Conservation (phyloP, 2,113 vertebrate genomes). For the Leptosomus discolor region DNA sequence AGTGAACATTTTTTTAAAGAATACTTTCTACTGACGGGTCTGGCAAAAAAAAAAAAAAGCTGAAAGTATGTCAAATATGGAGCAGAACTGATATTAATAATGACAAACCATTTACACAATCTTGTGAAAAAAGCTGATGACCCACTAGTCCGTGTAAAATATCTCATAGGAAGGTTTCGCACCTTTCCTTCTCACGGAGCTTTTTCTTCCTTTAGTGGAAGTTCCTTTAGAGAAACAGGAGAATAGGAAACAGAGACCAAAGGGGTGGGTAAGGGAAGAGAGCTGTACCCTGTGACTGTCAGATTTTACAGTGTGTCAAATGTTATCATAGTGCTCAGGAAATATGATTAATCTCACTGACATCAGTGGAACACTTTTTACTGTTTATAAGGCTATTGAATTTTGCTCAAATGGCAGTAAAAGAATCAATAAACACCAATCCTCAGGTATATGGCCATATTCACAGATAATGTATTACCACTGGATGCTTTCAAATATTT, state of each 20-base stretch:
- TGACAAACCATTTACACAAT: background rate
- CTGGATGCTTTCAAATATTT: background rate
- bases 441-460: background rate
- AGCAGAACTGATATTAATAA: background rate
- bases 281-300: background rate
- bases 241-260: background rate
- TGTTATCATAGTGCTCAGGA: background rate
- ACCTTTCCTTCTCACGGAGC: background rate
- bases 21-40: background rate
- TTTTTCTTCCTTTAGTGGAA: background rate
- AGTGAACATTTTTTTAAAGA: background rate
- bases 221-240: background rate
- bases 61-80: background rate
- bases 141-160: background rate
- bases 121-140: background rate
- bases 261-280: background rate
- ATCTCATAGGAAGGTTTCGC: background rate
- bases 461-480: background rate
- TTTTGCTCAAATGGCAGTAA: background rate
- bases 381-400: background rate
- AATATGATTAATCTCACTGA: constrained; percentile 17
- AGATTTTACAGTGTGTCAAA: background rate
- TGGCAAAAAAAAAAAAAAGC: background rate
- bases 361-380: background rate
- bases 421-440: constrained; percentile 7